Evolutionary conservation across 2,113 vertebrate genomes (phyloP).

Genomic region (Electrona antarctica): DNA sequence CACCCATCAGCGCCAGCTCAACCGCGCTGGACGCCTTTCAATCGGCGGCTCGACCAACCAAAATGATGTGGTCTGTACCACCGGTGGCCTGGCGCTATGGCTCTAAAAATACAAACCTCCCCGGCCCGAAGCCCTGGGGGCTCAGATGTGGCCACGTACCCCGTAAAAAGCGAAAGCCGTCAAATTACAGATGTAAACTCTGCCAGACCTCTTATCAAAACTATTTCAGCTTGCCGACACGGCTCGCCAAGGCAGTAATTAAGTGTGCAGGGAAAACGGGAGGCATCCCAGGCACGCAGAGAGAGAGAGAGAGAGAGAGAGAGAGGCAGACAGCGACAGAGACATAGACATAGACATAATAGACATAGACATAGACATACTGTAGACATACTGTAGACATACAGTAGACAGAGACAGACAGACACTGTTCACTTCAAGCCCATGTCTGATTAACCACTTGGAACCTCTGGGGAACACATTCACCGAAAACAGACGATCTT

Average conservation of each 20-base stretch:
- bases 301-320: slow-evolving; percentile 29
- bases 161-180: slow-evolving; percentile 65
- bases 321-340: slow-evolving; percentile 12
- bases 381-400: background rate
- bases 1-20: slow-evolving; percentile 31
- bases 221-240: slow-evolving; percentile 66
- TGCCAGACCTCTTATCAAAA: slow-evolving; percentile 69
- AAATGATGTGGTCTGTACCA: slow-evolving; percentile 68
- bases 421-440: too few relatives aligned
- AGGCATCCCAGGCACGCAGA: slow-evolving; percentile 67
- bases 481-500: too few relatives aligned
- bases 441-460: too few relatives aligned
- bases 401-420: slow-evolving; percentile 2
- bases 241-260: slow-evolving; percentile 71
- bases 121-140: slow-evolving; percentile 27
- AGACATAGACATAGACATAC: background rate
- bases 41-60: slow-evolving; percentile 60
- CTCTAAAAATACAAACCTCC: slow-evolving; percentile 66
- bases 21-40: slow-evolving; percentile 70
- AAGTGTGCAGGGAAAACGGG: slow-evolving; percentile 68
- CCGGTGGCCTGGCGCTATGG: slow-evolving; percentile 39
- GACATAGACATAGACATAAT: slow-evolving; percentile 1
- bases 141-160: slow-evolving; percentile 71
- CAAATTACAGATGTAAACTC: slow-evolving; percentile 76
- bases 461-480: too few relatives aligned